Percentiles rank a stretch among this genome's conserved stretches.
These are phyloP conservation scores for Tenthredo distinguenda DNA, from an alignment of 2,888 invertebrate genomes.

Conservation along the genomic window DNA sequence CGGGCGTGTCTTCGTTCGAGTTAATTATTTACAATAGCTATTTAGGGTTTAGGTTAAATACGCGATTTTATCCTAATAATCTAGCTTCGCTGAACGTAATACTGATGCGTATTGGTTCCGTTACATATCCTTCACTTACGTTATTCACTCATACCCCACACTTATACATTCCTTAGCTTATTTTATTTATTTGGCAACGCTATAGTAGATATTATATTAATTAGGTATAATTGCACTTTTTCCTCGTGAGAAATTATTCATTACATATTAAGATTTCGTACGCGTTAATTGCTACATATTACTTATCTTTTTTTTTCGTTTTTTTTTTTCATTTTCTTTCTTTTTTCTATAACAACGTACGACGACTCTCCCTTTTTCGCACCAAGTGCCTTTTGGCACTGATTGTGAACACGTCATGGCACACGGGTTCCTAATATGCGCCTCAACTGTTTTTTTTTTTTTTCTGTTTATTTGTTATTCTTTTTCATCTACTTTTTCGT, in stretches of 20 bases:
- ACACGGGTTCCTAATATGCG: constrained; percentile 52
- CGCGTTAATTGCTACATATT: constrained; percentile 4
- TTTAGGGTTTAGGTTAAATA: constrained; percentile 53
- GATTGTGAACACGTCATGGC: constrained; percentile 55
- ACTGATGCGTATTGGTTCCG: constrained; percentile 62
- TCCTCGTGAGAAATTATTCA: constrained; percentile 54
- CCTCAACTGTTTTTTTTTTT: constrained; percentile 16
- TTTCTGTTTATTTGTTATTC: constrained; percentile 23
- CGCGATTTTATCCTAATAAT: constrained; percentile 36
- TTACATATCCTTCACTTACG: constrained; percentile 30
- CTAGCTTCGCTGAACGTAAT: constrained; percentile 60
- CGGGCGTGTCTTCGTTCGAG: background rate
- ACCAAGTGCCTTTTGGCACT: constrained; percentile 54
- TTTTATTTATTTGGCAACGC: constrained; percentile 65
- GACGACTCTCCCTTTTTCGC: constrained; percentile 4
- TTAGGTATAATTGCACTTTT: constrained; percentile 64
- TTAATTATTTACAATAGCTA: constrained; percentile 24
- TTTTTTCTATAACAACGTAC: constrained; percentile 22
- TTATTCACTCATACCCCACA: constrained; percentile 35
- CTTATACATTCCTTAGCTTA: constrained; percentile 15
- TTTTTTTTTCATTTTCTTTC: background rate
- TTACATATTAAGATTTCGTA: constrained; percentile 36
- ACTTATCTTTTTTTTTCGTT: background rate
- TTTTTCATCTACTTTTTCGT: background rate
- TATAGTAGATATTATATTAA: constrained; percentile 53